phyloP scores from a whole-genome alignment of 2,113 vertebrate genomes.

The Percopsis transmontana region DNA sequence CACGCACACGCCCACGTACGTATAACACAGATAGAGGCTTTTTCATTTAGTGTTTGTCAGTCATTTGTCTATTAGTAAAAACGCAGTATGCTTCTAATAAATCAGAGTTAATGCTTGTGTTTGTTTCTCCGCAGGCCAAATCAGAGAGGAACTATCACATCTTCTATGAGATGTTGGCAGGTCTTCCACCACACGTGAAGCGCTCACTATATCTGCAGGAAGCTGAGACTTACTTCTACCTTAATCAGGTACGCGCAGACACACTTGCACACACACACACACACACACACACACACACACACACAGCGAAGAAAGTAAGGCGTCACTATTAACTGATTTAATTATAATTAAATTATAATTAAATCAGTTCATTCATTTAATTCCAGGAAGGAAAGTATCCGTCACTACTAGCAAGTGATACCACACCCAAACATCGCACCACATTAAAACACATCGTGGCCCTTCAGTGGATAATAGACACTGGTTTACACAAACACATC shows the following conservation, averaged over 20 bases:
- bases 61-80: background rate
- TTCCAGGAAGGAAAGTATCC: conserved; percentile 39
- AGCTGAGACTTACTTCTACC: conserved; percentile 95
- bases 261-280: conserved; percentile 1
- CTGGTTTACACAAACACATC: background rate
- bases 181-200: conserved; percentile 86
- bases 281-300: background rate
- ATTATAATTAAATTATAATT: too few relatives aligned
- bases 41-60: too few relatives aligned
- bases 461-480: background rate
- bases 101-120: too few relatives aligned
- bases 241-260: conserved; percentile 82
- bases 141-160: conserved; percentile 96
- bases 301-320: conserved; percentile 11
- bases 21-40: conserved; percentile 20
- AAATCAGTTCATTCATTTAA: conserved; percentile 29
- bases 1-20: conserved; percentile 24
- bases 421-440: conserved; percentile 19
- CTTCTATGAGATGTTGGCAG: conserved; percentile 96
- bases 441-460: conserved; percentile 12
- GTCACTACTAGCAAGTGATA: conserved; percentile 11
- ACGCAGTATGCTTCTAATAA: too few relatives aligned
- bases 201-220: conserved; percentile 89
- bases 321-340: too few relatives aligned
- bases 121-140: conserved; percentile 84